phyloP scores from a whole-genome alignment of 2,888 invertebrate genomes.

The Papilio protenor region DNA sequence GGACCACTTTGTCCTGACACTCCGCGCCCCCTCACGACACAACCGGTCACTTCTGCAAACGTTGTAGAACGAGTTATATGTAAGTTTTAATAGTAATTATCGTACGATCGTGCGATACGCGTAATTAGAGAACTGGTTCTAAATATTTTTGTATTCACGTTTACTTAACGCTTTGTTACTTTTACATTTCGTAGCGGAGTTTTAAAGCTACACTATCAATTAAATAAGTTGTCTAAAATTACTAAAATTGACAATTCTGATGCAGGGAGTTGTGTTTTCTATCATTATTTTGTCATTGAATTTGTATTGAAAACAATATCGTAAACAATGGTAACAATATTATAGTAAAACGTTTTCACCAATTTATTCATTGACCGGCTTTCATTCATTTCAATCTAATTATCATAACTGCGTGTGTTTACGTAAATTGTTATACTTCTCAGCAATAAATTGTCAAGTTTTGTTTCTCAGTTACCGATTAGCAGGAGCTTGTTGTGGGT shows the following conservation, averaged over 20 bases:
- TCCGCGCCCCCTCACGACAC: conserved; percentile 6
- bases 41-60: not conserved
- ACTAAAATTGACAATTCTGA: too few species aligned
- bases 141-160: not conserved
- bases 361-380: not conserved
- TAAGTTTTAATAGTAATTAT: conserved; percentile 32
- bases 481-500: not conserved
- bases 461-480: not conserved
- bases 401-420: not conserved
- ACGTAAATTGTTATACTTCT: not conserved
- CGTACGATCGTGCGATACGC: conserved; percentile 1
- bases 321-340: not conserved
- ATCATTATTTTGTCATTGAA: not conserved
- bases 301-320: not conserved
- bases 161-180: not conserved
- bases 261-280: too few species aligned
- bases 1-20: conserved; percentile 60
- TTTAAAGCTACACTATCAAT: too few species aligned
- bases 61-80: conserved; percentile 49
- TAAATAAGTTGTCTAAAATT: too few species aligned
- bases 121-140: conserved; percentile 4
- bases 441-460: not conserved
- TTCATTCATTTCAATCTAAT: conserved; percentile 4
- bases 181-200: not conserved
- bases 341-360: not conserved